Evolutionary conservation across 2,888 invertebrate species (phyloP).

Genomic region (Masnerella sp.): DNA sequence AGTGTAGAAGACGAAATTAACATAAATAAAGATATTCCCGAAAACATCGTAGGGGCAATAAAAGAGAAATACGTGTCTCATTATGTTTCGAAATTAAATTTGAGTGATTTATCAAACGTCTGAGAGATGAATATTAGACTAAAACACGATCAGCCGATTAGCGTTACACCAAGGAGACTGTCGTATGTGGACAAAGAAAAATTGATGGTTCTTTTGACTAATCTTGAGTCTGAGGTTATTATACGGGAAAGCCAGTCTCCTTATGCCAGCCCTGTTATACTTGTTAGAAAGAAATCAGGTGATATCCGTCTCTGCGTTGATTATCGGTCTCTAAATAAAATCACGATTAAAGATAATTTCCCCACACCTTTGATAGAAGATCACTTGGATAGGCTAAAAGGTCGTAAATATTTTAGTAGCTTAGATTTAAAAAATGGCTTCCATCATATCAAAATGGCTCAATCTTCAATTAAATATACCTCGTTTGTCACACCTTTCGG

Average conservation of each 20-base stretch:
- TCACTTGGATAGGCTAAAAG: conserved; percentile 10
- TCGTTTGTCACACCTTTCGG: conserved; percentile 29
- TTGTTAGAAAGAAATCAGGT: conserved; percentile 28
- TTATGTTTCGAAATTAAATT: neutral
- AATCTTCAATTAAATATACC: conserved; percentile 17
- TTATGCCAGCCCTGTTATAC: conserved; percentile 32
- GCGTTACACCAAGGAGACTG: conserved; percentile 24
- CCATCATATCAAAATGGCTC: conserved; percentile 28
- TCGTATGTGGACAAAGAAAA: conserved; percentile 30
- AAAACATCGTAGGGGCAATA: neutral
- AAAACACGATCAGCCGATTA: conserved; percentile 25
- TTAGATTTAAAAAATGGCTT: conserved; percentile 34
- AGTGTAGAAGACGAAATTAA: neutral
- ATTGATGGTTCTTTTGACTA: neutral
- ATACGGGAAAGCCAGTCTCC: conserved; percentile 20
- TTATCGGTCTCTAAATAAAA: conserved; percentile 37
- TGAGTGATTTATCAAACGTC: neutral
- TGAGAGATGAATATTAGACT: conserved; percentile 19
- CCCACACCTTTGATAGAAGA: conserved; percentile 26
- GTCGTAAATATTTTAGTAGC: conserved; percentile 15
- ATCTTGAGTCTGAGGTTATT: conserved; percentile 7
- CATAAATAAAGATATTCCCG: neutral
- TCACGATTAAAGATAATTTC: conserved; percentile 41
- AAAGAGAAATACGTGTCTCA: neutral
- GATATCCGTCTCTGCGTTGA: conserved; percentile 39